Evolutionary conservation across 2,888 invertebrate species (phyloP).

Genomic region (Alsophila aescularia): DNA sequence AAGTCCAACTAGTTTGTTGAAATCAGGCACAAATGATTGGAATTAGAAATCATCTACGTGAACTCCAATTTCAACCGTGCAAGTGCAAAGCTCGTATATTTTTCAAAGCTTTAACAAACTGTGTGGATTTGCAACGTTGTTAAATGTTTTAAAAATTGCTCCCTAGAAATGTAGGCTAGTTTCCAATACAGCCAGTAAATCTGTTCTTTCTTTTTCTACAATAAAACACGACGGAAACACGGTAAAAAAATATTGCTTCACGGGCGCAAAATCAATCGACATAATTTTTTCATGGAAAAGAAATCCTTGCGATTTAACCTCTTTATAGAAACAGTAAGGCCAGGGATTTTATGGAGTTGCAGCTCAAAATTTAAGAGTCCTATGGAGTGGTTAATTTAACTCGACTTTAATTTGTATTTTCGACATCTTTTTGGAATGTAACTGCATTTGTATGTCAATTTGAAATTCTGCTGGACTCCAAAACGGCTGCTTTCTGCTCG

Average conservation of each 20-base stretch:
- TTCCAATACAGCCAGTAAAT: constrained; percentile 32
- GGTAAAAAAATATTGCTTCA: constrained; percentile 42
- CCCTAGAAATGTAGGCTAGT: constrained; percentile 25
- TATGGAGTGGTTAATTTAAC: too few relatives aligned
- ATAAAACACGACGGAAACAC: constrained; percentile 35
- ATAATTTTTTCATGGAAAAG: constrained; percentile 48
- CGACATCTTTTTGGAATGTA: too few relatives aligned
- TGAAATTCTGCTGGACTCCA: too few relatives aligned
- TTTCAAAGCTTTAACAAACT: constrained; percentile 4
- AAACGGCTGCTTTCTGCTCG: too few relatives aligned
- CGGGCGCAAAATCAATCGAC: constrained; percentile 49
- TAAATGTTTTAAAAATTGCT: constrained; percentile 30
- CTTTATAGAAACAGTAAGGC: constrained; percentile 11
- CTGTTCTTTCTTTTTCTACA: constrained; percentile 19
- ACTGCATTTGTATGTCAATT: too few relatives aligned
- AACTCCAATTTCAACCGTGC: not conserved
- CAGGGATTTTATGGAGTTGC: not conserved
- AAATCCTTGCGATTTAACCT: constrained; percentile 42
- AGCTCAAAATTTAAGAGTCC: too few relatives aligned
- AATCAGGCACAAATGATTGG: too few relatives aligned
- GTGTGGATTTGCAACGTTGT: constrained; percentile 21
- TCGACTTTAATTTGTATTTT: too few relatives aligned
- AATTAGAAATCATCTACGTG: too few relatives aligned
- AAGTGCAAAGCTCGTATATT: not conserved
- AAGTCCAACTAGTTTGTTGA: too few relatives aligned